Base-by-base conservation (phyloP, 2,113 vertebrate species). In the Pseudopodoces humilis region DNA sequence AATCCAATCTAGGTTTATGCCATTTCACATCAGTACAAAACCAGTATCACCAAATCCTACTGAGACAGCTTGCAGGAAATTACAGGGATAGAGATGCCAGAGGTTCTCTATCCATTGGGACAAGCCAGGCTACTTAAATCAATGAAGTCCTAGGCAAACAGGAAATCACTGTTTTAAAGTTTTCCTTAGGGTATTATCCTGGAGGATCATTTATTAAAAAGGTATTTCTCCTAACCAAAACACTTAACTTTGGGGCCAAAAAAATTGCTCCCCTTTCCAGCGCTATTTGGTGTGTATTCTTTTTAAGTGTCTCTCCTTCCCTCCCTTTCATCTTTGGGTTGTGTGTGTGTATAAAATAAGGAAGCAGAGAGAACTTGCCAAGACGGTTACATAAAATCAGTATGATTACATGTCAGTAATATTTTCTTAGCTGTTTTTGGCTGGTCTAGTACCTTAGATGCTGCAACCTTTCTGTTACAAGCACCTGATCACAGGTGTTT, bases 1-100 rank as follows among this genome's bases (percentile, higher is more conserved):
- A 95, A 94, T 79, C 46, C 91, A 85, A 67, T 31, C 86, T 62
- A 91, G 30, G 69, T 91, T 94, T 89, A 72, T 86, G 58, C 46
- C 58, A 67, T 84, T 95, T 91, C 27, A 75, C 53, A 95, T 92
- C 76, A 58, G 31, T 43, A 68, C 49, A 86, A 85, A 49, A 64
- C 83, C 46, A 64, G 70, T 72, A 95, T 69, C 18, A 3, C 81
- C 95, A 96, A 95, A 95, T 94, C 93, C 88, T 81, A 78, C 64
- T 28, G 64, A 92, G 65, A 86, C 28, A 71, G 60, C 81, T 69
- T 53, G 88, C 88, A 97, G 90, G 93, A 96, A 97, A 96, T 94
- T 92, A 78, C 76, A 88, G 44, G 56, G 60, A 95, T 84, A 95
- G 88, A 93, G 74, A 90, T 86, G 68, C 79, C 53, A 77, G 76